Percentiles rank a stretch among this genome's conserved stretches.
phyloP scores from a whole-genome alignment of 1,140 invertebrate species.

The Drosophila nigrodunni region DNA sequence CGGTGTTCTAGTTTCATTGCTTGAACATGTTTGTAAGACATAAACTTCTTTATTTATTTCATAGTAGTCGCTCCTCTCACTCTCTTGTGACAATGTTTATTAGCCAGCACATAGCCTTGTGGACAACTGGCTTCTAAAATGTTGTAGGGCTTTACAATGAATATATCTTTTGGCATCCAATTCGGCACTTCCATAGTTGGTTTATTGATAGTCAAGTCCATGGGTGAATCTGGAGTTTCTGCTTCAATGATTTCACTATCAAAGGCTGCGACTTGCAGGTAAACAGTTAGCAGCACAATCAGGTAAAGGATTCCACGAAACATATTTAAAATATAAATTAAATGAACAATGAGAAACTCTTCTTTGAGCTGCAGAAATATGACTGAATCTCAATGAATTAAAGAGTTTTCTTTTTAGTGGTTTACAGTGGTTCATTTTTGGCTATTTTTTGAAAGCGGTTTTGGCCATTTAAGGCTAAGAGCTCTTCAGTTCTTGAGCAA shows the following conservation, averaged over 20 bases:
- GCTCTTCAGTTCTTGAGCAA: constrained; percentile 35
- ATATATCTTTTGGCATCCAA: constrained; percentile 30
- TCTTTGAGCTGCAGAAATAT: not conserved
- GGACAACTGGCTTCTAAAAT: constrained; percentile 73
- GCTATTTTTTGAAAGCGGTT: constrained; percentile 65
- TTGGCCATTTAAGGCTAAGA: constrained; percentile 54
- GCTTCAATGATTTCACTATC: constrained; percentile 72
- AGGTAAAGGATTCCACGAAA: not conserved
- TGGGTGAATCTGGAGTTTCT: constrained; percentile 9
- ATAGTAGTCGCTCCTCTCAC: constrained; percentile 38
- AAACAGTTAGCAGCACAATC: constrained; percentile 17
- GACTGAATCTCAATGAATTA: constrained; percentile 45
- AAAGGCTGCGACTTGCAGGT: constrained; percentile 8
- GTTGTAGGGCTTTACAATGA: constrained; percentile 70
- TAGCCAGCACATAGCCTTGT: constrained; percentile 66
- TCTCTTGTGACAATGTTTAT: constrained; percentile 75
- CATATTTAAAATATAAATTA: constrained; percentile 12
- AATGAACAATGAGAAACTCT: constrained; percentile 1
- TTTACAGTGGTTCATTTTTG: constrained; percentile 15
- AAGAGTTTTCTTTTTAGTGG: constrained; percentile 31
- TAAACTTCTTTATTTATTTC: not conserved
- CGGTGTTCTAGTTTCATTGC: too few relatives aligned
- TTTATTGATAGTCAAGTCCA: not conserved
- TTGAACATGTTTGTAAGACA: too few relatives aligned
- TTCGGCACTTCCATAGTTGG: not conserved